Evolutionary conservation across 2,888 invertebrate species (phyloP).

Genomic region (Phlogophora meticulosa): DNA sequence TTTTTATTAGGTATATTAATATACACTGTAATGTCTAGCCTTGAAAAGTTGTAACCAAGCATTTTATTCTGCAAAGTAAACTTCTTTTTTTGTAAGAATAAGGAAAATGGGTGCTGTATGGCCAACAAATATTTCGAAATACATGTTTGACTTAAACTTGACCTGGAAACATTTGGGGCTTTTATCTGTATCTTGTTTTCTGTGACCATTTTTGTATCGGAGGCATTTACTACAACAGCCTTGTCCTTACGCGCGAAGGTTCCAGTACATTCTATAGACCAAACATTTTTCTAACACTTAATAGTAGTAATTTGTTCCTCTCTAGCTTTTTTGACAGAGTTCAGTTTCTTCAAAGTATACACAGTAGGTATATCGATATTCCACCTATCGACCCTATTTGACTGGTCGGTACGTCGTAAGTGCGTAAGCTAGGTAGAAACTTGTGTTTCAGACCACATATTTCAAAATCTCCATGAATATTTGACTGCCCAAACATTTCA

Average conservation of each 20-base stretch:
- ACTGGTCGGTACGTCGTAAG: no score
- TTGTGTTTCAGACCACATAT: slow-evolving; percentile 10
- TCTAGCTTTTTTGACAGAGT: no score
- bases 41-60: slow-evolving; percentile 27
- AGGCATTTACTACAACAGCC: slow-evolving; percentile 20
- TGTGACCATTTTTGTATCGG: slow-evolving; percentile 29
- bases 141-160: slow-evolving; percentile 43
- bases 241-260: slow-evolving; percentile 12
- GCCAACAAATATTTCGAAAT: slow-evolving; percentile 27
- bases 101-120: slow-evolving; percentile 36
- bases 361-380: no score
- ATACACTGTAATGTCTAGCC: slow-evolving; percentile 25
- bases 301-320: no score
- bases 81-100: slow-evolving; percentile 20
- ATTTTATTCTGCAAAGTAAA: slow-evolving; percentile 21
- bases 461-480: slow-evolving; percentile 42
- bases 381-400: no score
- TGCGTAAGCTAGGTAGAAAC: neutral
- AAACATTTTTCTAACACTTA: neutral
- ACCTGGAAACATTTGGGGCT: slow-evolving; percentile 40
- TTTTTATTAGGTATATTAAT: slow-evolving; percentile 42
- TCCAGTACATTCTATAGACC: neutral
- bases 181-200: slow-evolving; percentile 33
- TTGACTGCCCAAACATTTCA: slow-evolving; percentile 26
- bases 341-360: no score